Evolutionary conservation across 2,797 vertebrate genomes (phyloP).

Genomic region (Onychomys leucogaster): DNA sequence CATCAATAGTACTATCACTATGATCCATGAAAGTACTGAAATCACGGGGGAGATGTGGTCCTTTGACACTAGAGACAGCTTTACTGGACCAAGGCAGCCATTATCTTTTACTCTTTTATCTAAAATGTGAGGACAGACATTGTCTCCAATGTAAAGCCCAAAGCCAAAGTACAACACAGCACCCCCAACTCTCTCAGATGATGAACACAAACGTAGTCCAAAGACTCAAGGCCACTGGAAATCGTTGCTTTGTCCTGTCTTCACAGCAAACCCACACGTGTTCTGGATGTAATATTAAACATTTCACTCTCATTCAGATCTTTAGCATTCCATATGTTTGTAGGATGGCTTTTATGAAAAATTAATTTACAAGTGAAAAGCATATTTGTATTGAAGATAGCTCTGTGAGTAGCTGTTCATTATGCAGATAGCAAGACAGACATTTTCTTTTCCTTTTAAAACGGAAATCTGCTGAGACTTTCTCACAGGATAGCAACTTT

Average conservation of each 20-base stretch:
- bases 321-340: background rate
- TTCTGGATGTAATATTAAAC: conserved; percentile 58
- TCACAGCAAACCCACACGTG: conserved; percentile 19
- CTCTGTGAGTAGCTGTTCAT: conserved; percentile 19
- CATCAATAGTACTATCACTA: background rate
- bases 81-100: background rate
- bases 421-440: background rate
- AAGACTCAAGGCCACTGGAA: background rate
- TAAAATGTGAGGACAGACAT: background rate
- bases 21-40: background rate
- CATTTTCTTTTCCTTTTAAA: conserved; percentile 24
- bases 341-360: conserved; percentile 29
- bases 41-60: background rate
- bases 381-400: conserved; percentile 16
- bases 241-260: background rate
- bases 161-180: background rate
- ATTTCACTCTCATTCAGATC: background rate
- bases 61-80: background rate
- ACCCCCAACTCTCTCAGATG: background rate
- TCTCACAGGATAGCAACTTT: conserved; percentile 62
- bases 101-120: background rate
- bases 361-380: conserved; percentile 59
- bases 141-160: background rate
- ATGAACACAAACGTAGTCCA: background rate
- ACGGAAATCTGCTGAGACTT: background rate